Conservation (phyloP, 1,140 invertebrate genomes). For the Babylonia areolata region DNA sequence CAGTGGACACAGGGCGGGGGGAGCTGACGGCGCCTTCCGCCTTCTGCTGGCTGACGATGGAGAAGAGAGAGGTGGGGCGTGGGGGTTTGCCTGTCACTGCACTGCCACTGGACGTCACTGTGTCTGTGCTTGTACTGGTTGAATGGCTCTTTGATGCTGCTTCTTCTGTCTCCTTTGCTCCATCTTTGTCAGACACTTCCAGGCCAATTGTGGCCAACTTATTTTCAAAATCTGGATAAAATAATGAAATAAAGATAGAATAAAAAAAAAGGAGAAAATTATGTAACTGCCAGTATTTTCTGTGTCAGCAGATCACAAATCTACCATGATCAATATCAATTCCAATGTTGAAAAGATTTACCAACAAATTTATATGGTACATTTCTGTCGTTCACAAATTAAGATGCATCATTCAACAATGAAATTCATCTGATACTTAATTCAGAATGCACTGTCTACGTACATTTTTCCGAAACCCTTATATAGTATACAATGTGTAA, state of each 20-base stretch:
- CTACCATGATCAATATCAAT: no score
- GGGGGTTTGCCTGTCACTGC: conserved; percentile 23
- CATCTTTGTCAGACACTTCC: conserved; percentile 60
- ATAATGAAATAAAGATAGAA: background rate
- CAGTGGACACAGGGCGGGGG: background rate
- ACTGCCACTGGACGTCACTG: background rate
- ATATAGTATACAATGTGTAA: no score
- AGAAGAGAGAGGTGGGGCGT: conserved; percentile 38
- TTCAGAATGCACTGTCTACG: no score
- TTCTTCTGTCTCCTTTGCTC: background rate
- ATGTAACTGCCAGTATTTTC: background rate
- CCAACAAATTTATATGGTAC: no score
- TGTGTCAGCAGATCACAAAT: no score
- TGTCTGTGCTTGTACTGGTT: conserved; percentile 8
- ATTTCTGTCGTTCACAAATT: no score
- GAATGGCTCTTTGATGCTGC: background rate
- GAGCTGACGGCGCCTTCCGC: background rate
- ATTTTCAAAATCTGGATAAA: conserved; percentile 69
- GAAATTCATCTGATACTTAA: no score
- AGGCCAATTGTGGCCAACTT: conserved; percentile 71
- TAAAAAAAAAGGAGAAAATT: no score
- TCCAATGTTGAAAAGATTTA: no score
- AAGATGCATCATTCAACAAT: no score
- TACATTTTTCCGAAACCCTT: no score
- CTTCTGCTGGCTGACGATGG: conserved; percentile 44